Percentiles rank a stretch among this genome's conserved stretches.
These are phyloP conservation scores for Malthinus flaveolus DNA, from an alignment of 2,888 invertebrate genomes.

Conservation along the genomic window DNA sequence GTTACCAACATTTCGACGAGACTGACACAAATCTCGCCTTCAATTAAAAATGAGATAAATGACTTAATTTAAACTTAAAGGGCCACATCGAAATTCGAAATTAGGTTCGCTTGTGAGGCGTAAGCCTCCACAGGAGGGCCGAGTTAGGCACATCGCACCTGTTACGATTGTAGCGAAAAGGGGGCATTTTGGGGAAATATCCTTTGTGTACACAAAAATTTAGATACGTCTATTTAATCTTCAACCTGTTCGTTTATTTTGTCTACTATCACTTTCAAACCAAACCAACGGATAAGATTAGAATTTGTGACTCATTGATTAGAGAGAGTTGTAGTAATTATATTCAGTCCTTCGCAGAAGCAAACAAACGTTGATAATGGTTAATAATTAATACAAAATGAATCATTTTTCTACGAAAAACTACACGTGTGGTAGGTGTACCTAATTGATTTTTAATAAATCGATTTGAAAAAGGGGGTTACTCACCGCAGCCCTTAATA, in stretches of 20 bases:
- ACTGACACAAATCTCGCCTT: no score
- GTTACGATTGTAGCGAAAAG: neutral
- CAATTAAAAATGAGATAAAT: no score
- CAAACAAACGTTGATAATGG: neutral
- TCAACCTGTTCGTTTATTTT: conserved; percentile 9
- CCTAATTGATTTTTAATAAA: conserved; percentile 13
- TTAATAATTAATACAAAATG: conserved; percentile 8
- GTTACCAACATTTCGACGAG: no score
- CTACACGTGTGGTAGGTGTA: conserved; percentile 21
- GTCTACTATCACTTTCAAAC: conserved; percentile 10
- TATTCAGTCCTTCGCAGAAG: neutral
- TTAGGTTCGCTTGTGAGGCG: no score
- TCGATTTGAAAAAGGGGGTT: neutral
- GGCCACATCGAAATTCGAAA: no score
- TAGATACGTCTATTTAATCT: neutral
- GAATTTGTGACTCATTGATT: conserved; percentile 17
- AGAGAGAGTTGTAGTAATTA: neutral
- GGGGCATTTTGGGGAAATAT: no score
- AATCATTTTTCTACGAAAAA: conserved; percentile 11
- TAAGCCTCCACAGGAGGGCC: no score
- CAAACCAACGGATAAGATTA: conserved; percentile 13
- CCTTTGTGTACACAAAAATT: neutral
- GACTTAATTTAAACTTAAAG: no score
- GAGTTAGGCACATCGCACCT: no score
- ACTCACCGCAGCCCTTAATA: conserved; percentile 87